Base-by-base conservation (phyloP, 2,888 invertebrate genomes). In the Macrophya alboannulata region DNA sequence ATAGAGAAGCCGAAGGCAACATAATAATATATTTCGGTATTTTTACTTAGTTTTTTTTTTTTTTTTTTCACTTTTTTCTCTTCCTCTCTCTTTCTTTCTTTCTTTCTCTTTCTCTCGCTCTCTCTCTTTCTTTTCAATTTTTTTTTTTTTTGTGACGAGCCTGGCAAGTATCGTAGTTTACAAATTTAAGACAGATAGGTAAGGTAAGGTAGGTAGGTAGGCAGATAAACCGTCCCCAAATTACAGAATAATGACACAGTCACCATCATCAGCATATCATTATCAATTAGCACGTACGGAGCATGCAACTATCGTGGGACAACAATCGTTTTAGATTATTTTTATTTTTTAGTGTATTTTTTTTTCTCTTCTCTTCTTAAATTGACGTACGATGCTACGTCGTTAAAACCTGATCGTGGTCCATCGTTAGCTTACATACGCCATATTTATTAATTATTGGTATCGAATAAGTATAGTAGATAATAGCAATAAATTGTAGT, bases 401-500 rank as follows among this genome's bases (percentile, higher is more conserved):
- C 21, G 51, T 43, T 43, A 8, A 55, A 55, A n/a, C 37, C 62
- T 48, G 68, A 83, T 65, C 83, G 71, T 51, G 31, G 68, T 83
- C 83, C 68, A 71, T 83, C 71, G 51, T 77, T 76, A 84, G 83
- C 68, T 79, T 48, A 88, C 85, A 87, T 86, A 87, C 87, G 86
- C 87, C 87, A 85, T 87, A 43, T 74, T 74, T 87, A 86, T 88
- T 88, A 89, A 89, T 90, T 88, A 90, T 90, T 90, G 89, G 90
- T 90, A 90, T 92, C 90, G 90, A 90, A 90, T 92, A 91, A 90
- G 91, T 91, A 92, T 90, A 92, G 88, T 92, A 91, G 90, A 90
- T 91, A 91, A 92, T 92, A 92, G 90, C 91, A 91, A 92, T 92
- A 91, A 91, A 90, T 91, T 91, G 92, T 91, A 92, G 89, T 91